Evolutionary conservation across 1,140 invertebrate species (phyloP).

Genomic region (Brevipalpus yothersi): DNA sequence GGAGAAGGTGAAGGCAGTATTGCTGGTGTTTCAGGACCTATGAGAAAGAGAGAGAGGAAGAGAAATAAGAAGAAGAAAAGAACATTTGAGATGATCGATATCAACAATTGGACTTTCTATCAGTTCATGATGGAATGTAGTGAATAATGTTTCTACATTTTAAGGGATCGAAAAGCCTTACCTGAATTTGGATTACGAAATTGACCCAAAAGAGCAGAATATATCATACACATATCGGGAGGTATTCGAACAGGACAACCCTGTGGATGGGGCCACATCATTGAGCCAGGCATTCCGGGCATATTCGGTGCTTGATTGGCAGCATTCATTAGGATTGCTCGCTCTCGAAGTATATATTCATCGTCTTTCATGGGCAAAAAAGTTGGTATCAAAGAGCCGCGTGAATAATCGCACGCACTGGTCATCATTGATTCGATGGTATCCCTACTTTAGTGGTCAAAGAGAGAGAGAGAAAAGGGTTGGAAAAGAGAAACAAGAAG

Average conservation of each 20-base stretch:
- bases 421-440: conserved; percentile 20
- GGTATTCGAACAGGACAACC: not conserved
- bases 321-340: not conserved
- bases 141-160: not conserved
- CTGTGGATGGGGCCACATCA: conserved; percentile 3
- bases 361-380: conserved; percentile 12
- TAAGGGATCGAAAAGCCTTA: not conserved
- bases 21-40: not conserved
- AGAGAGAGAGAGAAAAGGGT: not conserved
- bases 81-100: not conserved
- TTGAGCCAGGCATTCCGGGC: not conserved
- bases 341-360: not conserved
- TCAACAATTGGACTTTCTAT: no score
- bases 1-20: no score
- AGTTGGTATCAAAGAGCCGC: conserved; percentile 18
- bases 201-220: not conserved
- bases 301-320: not conserved
- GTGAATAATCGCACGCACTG: conserved; percentile 18
- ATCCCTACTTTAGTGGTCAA: conserved; percentile 14
- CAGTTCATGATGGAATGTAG: not conserved
- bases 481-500: not conserved
- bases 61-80: not conserved
- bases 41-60: not conserved
- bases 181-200: not conserved
- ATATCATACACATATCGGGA: conserved; percentile 1